Evolutionary conservation across 2,113 vertebrate species (phyloP), one percentile per base, ranked within the genome.

Genomic region (Callocephalon fimbriatum): DNA sequence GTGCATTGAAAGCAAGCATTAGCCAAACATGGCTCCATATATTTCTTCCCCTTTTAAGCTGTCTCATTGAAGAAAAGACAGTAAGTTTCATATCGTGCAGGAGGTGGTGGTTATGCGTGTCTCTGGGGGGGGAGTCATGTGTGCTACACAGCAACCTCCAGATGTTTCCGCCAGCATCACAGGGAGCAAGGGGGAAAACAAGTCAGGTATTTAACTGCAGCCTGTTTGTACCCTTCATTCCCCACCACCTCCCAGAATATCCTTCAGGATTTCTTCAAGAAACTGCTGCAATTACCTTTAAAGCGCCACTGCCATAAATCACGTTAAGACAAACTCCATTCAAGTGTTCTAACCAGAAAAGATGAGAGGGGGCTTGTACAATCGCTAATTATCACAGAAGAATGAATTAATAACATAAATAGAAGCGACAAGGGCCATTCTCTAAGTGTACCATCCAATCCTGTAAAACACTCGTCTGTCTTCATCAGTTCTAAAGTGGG

Each of bases 381-480:
- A 54, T 21, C 2, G 44, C 78, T 83, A 95, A 20, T 74, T 89
- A 85, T 47, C 68, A 35, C 48, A 38, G 81, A 67, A 84, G 61
- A 96, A 83, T 81, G 93, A 85, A 96, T 84, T 84, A 93, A 53
- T 61, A 76, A 88, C 91, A 95, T 76, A 94, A 96, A 94, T 80
- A 77, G 47, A 93, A 93, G 71, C 21, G 85, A 94, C 29, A 61
- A 88, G 82, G 88, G 75, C 50, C 35, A n/a, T 90, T 96, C 88
- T 65, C 85, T 37, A 58, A 47, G 67, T 3, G 45, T 13, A 59
- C 78, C 88, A 67, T 77, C 63, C 88, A 88, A 4, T 77, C 74
- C 56, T 79, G 85, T 42, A 66, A 44, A 92, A 77, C 81, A 66
- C 85, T 90, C 18, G 0, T 70, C 51, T 82, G 82, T 71, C 76